Conservation (phyloP, 2,113 vertebrate species). For the Amblyopsis rosae region DNA sequence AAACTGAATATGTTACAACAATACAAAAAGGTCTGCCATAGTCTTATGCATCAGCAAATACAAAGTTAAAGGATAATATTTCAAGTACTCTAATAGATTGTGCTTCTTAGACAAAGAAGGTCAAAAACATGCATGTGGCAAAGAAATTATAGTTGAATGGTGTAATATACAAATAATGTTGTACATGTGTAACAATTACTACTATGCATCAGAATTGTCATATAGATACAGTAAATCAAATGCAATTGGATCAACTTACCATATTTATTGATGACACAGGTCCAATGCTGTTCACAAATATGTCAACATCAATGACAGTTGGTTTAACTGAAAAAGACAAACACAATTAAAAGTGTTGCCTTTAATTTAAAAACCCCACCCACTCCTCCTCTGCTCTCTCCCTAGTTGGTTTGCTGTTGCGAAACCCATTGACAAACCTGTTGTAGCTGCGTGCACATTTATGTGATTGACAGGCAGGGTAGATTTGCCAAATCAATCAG, state of each 20-base stretch:
- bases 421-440: no score
- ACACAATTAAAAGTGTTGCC: conserved; percentile 8
- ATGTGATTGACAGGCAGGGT: no score
- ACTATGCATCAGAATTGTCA: no score
- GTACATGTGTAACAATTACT: neutral
- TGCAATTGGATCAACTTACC: conserved; percentile 77
- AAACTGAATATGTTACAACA: neutral
- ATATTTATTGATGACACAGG: conserved; percentile 97
- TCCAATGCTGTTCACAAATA: conserved; percentile 96
- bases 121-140: no score
- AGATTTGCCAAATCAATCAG: no score
- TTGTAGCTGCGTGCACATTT: no score
- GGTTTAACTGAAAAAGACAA: conserved; percentile 85
- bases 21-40: neutral
- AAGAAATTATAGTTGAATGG: no score
- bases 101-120: neutral
- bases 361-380: no score
- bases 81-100: neutral
- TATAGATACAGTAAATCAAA: neutral
- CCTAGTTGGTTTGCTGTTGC: no score
- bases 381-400: no score
- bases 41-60: neutral
- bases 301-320: conserved; percentile 92
- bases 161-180: neutral
- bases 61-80: neutral